Percentiles rank a stretch among this genome's conserved stretches.
These are phyloP conservation scores for Archilochus colubris DNA, from an alignment of 2,113 vertebrate species.

Conservation along the genomic window DNA sequence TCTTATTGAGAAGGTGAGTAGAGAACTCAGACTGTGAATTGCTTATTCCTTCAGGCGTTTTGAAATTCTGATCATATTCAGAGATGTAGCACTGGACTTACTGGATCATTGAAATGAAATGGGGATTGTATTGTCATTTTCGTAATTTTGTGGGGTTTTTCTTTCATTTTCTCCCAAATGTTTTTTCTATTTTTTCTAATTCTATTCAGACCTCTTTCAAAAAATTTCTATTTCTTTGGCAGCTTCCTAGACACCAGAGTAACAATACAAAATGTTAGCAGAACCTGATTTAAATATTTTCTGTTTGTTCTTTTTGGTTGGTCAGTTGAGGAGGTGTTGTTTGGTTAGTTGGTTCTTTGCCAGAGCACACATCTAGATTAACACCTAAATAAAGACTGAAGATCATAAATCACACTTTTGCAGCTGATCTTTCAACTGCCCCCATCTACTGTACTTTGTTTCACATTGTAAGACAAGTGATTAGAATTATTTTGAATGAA, in stretches of 20 bases:
- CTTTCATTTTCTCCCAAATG: neutral
- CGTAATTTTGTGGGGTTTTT: neutral
- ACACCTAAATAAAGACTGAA: neutral
- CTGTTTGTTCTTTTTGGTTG: no score
- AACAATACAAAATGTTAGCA: neutral
- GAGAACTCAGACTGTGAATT: neutral
- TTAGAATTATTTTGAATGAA: neutral
- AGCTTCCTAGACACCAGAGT: neutral
- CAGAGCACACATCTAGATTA: neutral
- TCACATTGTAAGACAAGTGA: neutral
- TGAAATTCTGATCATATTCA: neutral
- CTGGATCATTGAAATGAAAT: neutral
- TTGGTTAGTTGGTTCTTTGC: neutral
- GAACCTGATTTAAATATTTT: neutral
- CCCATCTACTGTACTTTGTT: neutral
- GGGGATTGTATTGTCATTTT: neutral
- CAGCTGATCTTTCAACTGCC: neutral
- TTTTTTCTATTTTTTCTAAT: neutral
- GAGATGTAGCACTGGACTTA: neutral
- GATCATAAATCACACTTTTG: neutral
- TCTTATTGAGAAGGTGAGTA: neutral
- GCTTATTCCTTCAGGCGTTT: neutral
- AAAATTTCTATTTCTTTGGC: neutral
- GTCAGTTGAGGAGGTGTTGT: no score
- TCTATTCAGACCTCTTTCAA: neutral